Percentiles rank a stretch among this genome's conserved stretches.
These are phyloP conservation scores for Sturnus vulgaris DNA, from an alignment of 2,113 vertebrate species.

Conservation along the genomic window DNA sequence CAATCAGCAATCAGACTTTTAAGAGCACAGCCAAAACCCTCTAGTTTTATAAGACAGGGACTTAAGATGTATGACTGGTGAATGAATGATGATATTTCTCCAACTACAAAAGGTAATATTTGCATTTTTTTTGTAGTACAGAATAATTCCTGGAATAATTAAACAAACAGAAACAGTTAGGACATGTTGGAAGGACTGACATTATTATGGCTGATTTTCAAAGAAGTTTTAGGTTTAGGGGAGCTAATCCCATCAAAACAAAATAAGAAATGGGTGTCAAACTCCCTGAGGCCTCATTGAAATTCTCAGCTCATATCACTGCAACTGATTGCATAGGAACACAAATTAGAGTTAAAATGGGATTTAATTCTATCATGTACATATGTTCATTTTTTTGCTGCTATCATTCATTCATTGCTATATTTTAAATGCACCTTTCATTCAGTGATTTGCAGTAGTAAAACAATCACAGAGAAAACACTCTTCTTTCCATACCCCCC, in stretches of 20 bases:
- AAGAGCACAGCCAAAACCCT: not conserved
- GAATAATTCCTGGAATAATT: not conserved
- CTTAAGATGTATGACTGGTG: not conserved
- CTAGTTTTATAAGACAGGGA: not conserved
- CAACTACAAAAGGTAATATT: not conserved
- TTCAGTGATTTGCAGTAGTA: not conserved
- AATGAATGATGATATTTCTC: not conserved
- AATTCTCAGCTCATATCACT: slow-evolving; percentile 31
- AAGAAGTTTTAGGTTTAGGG: slow-evolving; percentile 3
- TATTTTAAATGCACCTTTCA: not conserved
- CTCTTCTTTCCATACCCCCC: not conserved
- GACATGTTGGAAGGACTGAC: not conserved
- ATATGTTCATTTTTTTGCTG: not conserved
- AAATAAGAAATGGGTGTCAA: slow-evolving; percentile 11
- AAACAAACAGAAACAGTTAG: not conserved
- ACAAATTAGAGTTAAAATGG: slow-evolving; percentile 28
- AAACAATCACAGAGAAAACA: not conserved
- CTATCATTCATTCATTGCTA: not conserved
- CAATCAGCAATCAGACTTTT: not conserved
- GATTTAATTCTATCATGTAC: not conserved
- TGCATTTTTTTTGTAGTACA: not conserved
- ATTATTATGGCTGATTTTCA: not conserved
- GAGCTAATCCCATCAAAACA: not conserved
- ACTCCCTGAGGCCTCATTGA: not conserved
- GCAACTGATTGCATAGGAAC: slow-evolving; percentile 17